Evolutionary conservation across 2,113 vertebrate species (phyloP).

Genomic region (Stegostoma tigrinum): DNA sequence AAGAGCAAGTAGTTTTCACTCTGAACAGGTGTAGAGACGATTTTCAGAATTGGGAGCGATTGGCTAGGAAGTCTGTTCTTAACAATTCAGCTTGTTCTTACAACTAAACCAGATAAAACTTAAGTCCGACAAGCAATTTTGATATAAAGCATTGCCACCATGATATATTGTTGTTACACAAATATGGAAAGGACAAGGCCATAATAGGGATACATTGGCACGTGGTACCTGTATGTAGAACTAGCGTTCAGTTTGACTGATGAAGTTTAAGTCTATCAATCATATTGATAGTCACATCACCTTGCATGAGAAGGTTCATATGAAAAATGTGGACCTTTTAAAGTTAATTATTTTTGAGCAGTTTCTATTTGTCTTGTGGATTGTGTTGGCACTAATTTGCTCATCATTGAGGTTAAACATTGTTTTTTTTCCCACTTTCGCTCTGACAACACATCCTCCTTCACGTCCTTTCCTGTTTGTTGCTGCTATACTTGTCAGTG

Average conservation of each 20-base stretch:
- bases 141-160: too few species aligned
- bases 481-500: neutral
- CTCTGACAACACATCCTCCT: neutral
- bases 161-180: neutral
- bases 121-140: too few species aligned
- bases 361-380: neutral
- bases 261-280: neutral
- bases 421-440: neutral
- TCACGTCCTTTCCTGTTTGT: neutral
- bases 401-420: neutral
- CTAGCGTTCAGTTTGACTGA: neutral
- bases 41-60: too few species aligned
- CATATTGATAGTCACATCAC: neutral
- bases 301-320: neutral
- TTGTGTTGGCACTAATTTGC: neutral
- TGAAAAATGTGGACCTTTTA: neutral
- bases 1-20: too few species aligned
- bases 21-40: too few species aligned
- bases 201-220: neutral
- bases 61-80: too few species aligned
- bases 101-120: too few species aligned
- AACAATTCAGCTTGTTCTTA: too few species aligned
- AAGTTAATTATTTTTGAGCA: neutral
- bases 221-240: neutral
- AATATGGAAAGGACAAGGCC: neutral